These are phyloP conservation scores for Theonella swinhoei DNA, from an alignment of 37 sponge, comb jelly and placozoan species.

Conservation along the genomic window DNA sequence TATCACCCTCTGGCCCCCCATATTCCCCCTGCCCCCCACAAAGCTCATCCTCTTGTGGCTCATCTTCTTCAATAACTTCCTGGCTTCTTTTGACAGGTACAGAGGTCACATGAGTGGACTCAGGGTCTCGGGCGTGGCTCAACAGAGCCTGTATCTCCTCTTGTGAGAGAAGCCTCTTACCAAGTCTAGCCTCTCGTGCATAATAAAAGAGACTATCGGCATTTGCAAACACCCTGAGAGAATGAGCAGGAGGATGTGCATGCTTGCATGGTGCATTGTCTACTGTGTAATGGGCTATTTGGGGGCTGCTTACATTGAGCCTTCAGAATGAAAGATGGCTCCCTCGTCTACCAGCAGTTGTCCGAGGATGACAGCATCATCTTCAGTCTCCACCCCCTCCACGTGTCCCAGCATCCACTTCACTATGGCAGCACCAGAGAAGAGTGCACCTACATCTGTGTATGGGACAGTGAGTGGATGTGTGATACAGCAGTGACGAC, in stretches of 20 bases:
- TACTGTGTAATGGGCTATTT: not conserved
- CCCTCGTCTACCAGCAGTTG: conserved; percentile 73
- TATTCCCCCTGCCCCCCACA: too few relatives aligned
- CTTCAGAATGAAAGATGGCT: conserved; percentile 80
- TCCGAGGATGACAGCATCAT: conserved; percentile 68
- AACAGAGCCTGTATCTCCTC: conserved; percentile 65
- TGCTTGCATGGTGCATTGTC: not conserved
- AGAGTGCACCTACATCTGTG: conserved; percentile 67
- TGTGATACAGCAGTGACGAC: not conserved
- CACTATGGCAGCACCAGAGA: conserved; percentile 71
- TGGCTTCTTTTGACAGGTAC: not conserved
- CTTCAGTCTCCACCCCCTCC: conserved; percentile 50
- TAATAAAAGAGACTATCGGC: conserved; percentile 74
- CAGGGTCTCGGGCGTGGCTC: not conserved
- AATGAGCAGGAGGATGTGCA: not conserved
- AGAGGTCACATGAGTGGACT: not conserved
- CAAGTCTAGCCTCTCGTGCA: conserved; percentile 21
- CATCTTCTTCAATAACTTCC: not conserved
- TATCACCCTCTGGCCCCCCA: not conserved
- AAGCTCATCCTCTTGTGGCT: not conserved
- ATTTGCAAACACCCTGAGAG: conserved; percentile 71
- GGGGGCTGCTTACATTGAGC: conserved; percentile 58
- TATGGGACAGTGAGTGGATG: not conserved
- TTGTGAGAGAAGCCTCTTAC: conserved; percentile 27
- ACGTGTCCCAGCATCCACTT: conserved; percentile 67